Evolutionary conservation across 92 coral and sea anemone genomes (phyloP), one percentile per base, ranked within the genome.

Genomic region (Parazoanthus swiftii): DNA sequence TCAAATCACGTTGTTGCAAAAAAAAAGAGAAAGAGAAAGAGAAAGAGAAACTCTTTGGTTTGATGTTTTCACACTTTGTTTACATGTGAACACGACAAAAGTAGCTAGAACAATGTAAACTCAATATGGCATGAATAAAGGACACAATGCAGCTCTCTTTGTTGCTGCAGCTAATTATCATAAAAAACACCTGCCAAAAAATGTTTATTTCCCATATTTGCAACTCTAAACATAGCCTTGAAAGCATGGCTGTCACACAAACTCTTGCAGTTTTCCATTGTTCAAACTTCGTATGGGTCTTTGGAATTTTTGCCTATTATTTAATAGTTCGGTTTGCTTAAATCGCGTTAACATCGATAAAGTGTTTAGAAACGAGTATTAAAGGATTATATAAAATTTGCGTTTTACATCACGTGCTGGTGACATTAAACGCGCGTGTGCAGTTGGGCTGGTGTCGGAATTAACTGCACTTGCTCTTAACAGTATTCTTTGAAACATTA

Each of bases 141-240:
- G 63, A 71, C 76, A 71, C 67, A 84, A 68, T 36, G 46, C 79
- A 84, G 42, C 33, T 71, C 51, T 84, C 87, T 84, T 84, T 84
- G 87, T 84, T 84, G 79, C 79, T 3, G 46, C 37, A 72, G 86
- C 89, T 88, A 80, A 95, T 95, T 95, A 89, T 81, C 98, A 95
- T 95, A 93, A 26, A 79, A 44, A 82, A 77, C 98, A 95, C 94
- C 98, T 95, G 98, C 77, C 90, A 65, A 39, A 23, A 9, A 21
- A 50, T 95, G 94, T 95, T 90, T 93, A 89, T 91, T 90, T 94
- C 96, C 70, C 94, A 89, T 82, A 90, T 89, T 83, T 80, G 92
- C 93, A 90, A 91, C 96, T 89, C 89, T 80, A 89, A 93, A 89
- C 89, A 89, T 58, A 81, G 81, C 54, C 67, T 71, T 80, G 86